Conservation (phyloP, 2,888 invertebrate genomes). For the Portevinia maculata region DNA sequence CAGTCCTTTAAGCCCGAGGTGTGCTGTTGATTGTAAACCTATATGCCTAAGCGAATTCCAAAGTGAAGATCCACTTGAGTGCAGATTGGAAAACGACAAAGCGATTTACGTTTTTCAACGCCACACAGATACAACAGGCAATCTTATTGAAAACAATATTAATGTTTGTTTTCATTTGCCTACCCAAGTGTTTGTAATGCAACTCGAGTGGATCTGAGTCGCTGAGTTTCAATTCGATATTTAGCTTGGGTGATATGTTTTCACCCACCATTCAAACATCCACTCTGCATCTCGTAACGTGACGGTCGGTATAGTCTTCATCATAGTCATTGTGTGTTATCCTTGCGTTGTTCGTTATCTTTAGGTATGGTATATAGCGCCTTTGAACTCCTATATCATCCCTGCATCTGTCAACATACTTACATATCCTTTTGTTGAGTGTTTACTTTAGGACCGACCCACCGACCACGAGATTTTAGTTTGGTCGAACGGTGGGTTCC, state of each 20-base stretch:
- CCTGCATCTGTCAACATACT: constrained; percentile 40
- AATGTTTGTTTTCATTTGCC: constrained; percentile 63
- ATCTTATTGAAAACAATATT: constrained; percentile 62
- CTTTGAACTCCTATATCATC: constrained; percentile 33
- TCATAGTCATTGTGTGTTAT: background rate
- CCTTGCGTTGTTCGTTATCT: background rate
- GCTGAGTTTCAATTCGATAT: constrained; percentile 31
- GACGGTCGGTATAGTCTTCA: constrained; percentile 14
- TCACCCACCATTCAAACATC: constrained; percentile 22
- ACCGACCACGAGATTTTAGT: no score
- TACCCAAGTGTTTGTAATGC: constrained; percentile 59
- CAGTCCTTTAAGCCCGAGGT: background rate
- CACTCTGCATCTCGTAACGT: background rate
- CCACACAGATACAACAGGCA: constrained; percentile 28
- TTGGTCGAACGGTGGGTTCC: background rate
- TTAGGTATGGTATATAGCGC: constrained; percentile 33
- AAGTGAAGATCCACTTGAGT: constrained; percentile 63
- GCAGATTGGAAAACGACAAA: constrained; percentile 68
- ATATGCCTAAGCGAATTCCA: constrained; percentile 32
- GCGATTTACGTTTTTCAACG: constrained; percentile 46
- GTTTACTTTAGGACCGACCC: constrained; percentile 45
- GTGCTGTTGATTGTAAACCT: constrained; percentile 11
- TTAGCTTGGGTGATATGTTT: background rate
- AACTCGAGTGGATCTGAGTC: constrained; percentile 44
- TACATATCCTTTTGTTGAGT: constrained; percentile 49